phyloP scores from a whole-genome alignment of 2,797 vertebrate species.

The Knipowitschia caucasica region DNA sequence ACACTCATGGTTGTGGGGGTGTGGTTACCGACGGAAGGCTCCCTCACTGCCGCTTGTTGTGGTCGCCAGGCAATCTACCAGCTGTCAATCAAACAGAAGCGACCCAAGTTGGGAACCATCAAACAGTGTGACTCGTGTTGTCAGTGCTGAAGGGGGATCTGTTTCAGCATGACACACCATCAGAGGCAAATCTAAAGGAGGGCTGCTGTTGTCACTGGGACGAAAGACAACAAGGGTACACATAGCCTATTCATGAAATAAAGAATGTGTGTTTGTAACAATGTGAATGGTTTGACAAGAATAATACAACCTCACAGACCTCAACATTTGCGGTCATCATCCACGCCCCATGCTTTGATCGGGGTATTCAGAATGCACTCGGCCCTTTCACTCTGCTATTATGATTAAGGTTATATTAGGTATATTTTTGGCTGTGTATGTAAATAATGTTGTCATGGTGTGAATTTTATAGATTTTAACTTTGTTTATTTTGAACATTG shows the following conservation, averaged over 20 bases:
- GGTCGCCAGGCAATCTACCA: constrained; percentile 75
- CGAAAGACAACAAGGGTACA: constrained; percentile 49
- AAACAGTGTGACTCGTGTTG: constrained; percentile 67
- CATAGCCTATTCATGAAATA: constrained; percentile 55
- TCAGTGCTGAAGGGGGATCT: constrained; percentile 73
- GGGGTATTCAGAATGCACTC: not conserved
- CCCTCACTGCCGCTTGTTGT: constrained; percentile 64
- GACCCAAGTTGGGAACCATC: constrained; percentile 73
- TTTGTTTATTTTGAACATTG: no score
- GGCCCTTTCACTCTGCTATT: no score
- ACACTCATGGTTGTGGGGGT: constrained; percentile 47
- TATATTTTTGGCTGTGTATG: no score
- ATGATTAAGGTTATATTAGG: no score
- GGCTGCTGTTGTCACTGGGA: constrained; percentile 58
- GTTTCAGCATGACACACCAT: constrained; percentile 72
- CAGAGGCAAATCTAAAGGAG: constrained; percentile 66
- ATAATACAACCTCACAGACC: constrained; percentile 13
- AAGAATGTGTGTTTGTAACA: constrained; percentile 30
- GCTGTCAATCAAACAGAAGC: constrained; percentile 70
- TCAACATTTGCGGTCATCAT: not conserved
- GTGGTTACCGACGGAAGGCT: constrained; percentile 35
- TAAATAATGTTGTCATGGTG: no score
- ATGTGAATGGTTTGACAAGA: constrained; percentile 14
- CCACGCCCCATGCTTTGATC: not conserved
- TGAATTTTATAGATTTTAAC: no score